Evolutionary conservation across 2,888 invertebrate species (phyloP).

Genomic region (Drosophila flavopinicola): DNA sequence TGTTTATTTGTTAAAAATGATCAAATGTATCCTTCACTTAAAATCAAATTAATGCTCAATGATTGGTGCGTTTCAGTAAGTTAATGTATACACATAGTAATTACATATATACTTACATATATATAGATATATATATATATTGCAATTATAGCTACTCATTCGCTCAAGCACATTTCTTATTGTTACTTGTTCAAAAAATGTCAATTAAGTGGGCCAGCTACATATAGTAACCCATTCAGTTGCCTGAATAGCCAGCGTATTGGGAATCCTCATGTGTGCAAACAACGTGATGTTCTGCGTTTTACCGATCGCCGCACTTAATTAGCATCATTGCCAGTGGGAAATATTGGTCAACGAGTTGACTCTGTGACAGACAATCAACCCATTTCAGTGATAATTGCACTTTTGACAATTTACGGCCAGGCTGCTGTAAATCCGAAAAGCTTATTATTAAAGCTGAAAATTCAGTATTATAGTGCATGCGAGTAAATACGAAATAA

Average conservation of each 20-base stretch:
- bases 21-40: too few relatives aligned
- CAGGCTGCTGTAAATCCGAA: constrained; percentile 36
- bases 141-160: neutral
- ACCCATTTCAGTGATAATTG: constrained; percentile 61
- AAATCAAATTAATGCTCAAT: too few relatives aligned
- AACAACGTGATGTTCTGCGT: constrained; percentile 18
- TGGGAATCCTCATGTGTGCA: constrained; percentile 5
- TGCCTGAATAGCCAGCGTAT: neutral
- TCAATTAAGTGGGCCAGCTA: constrained; percentile 56
- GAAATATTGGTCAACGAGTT: constrained; percentile 41
- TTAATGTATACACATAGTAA: too few relatives aligned
- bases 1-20: too few relatives aligned
- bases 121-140: too few relatives aligned
- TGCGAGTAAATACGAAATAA: neutral
- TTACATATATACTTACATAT: too few relatives aligned
- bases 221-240: neutral
- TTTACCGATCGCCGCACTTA: constrained; percentile 51
- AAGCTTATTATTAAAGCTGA: constrained; percentile 57
- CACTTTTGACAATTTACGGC: constrained; percentile 56
- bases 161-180: neutral
- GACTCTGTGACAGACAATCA: constrained; percentile 48
- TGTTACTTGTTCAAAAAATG: constrained; percentile 46
- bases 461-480: constrained; percentile 43
- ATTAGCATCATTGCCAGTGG: constrained; percentile 53
- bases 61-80: too few relatives aligned